Base-by-base conservation (phyloP, 2,113 vertebrate genomes). In the Ailurus styani region DNA sequence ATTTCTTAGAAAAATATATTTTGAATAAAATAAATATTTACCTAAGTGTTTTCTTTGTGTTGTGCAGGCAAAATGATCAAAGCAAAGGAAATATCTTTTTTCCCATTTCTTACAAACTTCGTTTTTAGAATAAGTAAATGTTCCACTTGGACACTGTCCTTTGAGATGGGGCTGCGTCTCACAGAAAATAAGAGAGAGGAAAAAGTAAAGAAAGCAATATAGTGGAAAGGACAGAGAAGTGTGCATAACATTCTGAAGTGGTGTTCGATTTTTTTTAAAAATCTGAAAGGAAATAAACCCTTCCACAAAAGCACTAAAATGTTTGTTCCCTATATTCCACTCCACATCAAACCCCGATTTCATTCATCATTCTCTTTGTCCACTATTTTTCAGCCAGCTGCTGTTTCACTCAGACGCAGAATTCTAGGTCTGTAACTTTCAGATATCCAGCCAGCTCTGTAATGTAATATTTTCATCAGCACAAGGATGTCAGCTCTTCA, bases 291-390 rank as follows among this genome's bases (percentile, higher is more conserved):
- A 96, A 91, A 93, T 78, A 86, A 95, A 91, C 37, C 60, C 66
- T 77, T 85, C 52, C 37, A 91, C n/a, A 50, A 96, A 87, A 87
- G 47, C 89, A 68, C 27, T 77, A 47, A 82, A 77, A 54, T 87
- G 29, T 93, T 90, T 93, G 42, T 18, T 95, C 6, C 40, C 62
- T 31, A 7, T 47, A 87, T 79, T 93, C 55, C 84, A 77, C 60
- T 78, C 60, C 52, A 57, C 79, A 93, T 95, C 94, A 92, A 47
- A 64, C 62, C 21, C 34, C 47, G 25, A 72, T 90, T 95, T 66
- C 90, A 96, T 96, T 87, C 92, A 87, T 87, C 73, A 66, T 81
- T 95, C 78, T 95, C 83, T 97, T 84, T 96, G 84, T 90, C 79
- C 78, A 21, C 55, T 0, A 0, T n/a, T 89, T 21, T 42, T 79